These are phyloP conservation scores for Tenthredo amoena DNA, from an alignment of 2,888 invertebrate genomes.

Conservation along the genomic window DNA sequence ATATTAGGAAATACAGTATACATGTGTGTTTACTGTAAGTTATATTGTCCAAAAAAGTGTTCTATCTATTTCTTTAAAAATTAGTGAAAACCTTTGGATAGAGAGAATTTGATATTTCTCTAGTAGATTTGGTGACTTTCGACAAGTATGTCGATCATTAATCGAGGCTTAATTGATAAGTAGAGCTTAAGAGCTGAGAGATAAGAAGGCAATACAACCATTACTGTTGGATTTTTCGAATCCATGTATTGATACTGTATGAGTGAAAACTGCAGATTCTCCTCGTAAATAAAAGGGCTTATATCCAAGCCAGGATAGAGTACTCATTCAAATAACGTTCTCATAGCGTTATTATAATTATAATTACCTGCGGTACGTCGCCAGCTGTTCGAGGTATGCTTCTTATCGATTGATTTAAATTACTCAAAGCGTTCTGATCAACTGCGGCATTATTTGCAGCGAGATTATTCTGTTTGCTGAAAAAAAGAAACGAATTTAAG, in stretches of 20 bases:
- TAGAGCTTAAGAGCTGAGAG: background rate
- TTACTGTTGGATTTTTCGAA: background rate
- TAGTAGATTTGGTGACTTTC: background rate
- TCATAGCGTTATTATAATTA: background rate
- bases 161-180: background rate
- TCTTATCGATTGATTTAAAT: slow-evolving; percentile 77
- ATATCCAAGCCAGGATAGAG: background rate
- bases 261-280: background rate
- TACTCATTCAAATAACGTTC: background rate
- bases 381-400: slow-evolving; percentile 85
- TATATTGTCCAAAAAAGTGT: no score
- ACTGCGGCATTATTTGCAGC: slow-evolving; percentile 64
- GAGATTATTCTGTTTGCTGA: slow-evolving; percentile 67
- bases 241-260: background rate
- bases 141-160: background rate
- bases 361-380: slow-evolving; percentile 83
- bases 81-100: background rate
- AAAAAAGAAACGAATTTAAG: background rate
- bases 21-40: no score
- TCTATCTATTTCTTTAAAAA: background rate
- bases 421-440: slow-evolving; percentile 69
- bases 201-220: background rate
- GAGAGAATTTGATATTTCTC: background rate
- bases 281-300: background rate
- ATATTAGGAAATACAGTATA: background rate